Conservation (phyloP, 2,888 invertebrate genomes). For the Erebia palarica region DNA sequence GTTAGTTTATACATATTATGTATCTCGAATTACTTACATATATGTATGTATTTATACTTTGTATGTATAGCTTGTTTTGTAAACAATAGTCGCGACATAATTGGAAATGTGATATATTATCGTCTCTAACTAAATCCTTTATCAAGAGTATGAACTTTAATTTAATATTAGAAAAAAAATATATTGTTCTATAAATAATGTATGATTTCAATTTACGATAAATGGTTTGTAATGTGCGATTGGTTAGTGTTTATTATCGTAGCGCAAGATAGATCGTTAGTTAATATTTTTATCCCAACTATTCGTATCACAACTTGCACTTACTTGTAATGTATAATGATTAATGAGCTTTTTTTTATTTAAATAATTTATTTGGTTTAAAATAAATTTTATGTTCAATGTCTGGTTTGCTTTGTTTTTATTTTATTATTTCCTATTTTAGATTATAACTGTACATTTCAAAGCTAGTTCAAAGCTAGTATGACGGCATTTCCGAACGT, state of each 20-base stretch:
- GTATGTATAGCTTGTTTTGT: slow-evolving; percentile 45
- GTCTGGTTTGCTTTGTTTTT: slow-evolving; percentile 53
- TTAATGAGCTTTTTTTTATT: slow-evolving; percentile 25
- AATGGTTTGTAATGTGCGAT: slow-evolving; percentile 19
- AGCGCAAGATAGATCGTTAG: slow-evolving; percentile 3
- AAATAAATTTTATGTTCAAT: slow-evolving; percentile 63
- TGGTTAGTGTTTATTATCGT: slow-evolving; percentile 21
- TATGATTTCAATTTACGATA: slow-evolving; percentile 18
- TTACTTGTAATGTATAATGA: slow-evolving; percentile 18
- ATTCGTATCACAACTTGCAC: slow-evolving; percentile 16
- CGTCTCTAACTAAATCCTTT: slow-evolving; percentile 44
- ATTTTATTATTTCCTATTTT: slow-evolving; percentile 29
- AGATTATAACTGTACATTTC: not conserved
- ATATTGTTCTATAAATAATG: slow-evolving; percentile 21
- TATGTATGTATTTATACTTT: not conserved
- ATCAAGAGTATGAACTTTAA: slow-evolving; percentile 28
- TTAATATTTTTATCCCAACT: slow-evolving; percentile 8
- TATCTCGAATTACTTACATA: slow-evolving; percentile 56
- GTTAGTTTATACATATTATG: slow-evolving; percentile 49
- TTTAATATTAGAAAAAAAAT: slow-evolving; percentile 23
- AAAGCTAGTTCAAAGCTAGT: slow-evolving; percentile 6
- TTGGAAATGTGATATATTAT: slow-evolving; percentile 58
- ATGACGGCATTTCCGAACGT: slow-evolving; percentile 30
- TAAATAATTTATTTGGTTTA: slow-evolving; percentile 44
- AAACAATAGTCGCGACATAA: slow-evolving; percentile 51